These are phyloP conservation scores for Neotragus pygmaeus DNA, from an alignment of 2,113 vertebrate genomes.

Conservation along the genomic window DNA sequence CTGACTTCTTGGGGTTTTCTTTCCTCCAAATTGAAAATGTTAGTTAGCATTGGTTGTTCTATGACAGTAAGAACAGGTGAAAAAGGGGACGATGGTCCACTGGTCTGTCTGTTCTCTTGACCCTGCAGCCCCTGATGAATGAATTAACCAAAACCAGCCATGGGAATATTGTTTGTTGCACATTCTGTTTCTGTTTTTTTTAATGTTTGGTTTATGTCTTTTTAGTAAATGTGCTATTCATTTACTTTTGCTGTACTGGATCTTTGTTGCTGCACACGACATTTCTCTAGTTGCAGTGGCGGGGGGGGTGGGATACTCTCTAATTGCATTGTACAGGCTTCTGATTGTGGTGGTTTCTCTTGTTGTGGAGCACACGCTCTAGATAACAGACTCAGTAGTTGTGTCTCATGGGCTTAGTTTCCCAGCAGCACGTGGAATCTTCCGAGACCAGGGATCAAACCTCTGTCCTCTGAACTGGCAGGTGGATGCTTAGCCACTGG, in stretches of 20 bases:
- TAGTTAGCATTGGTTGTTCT: constrained; percentile 13
- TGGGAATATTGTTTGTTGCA: not conserved
- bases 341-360: not conserved
- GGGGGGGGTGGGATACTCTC: not conserved
- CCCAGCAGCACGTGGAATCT: not conserved
- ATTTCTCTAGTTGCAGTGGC: not conserved
- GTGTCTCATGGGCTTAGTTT: not conserved
- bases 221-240: not conserved
- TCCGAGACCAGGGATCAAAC: not conserved
- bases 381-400: not conserved
- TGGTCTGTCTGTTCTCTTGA: not conserved
- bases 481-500: not conserved
- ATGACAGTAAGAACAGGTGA: not conserved
- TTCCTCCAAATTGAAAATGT: constrained; percentile 22
- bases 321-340: not conserved
- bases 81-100: not conserved
- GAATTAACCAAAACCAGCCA: not conserved
- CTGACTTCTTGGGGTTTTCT: constrained; percentile 36
- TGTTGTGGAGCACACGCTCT: not conserved
- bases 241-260: not conserved
- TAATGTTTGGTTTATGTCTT: not conserved
- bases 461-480: not conserved
- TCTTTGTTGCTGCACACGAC: not conserved
- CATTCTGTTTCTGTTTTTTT: not conserved
- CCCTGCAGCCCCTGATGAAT: not conserved